phyloP scores from a whole-genome alignment of 2,888 invertebrate species.

The Sipunculus nudus region DNA sequence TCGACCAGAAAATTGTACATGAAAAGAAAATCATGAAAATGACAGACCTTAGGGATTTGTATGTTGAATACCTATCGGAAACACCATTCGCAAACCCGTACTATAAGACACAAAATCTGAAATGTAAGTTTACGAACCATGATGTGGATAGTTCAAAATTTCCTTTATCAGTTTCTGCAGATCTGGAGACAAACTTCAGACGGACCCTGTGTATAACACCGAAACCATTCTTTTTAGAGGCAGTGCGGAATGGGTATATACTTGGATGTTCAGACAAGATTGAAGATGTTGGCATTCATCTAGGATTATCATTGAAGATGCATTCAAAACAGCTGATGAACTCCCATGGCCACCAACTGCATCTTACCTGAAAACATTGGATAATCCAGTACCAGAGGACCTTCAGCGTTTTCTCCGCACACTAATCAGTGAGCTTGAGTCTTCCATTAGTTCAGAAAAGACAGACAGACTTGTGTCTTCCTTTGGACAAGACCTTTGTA shows the following conservation, averaged over 20 bases:
- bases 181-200: too few relatives aligned
- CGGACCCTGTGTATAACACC: slow-evolving; percentile 8
- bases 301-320: not conserved
- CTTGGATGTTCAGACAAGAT: not conserved
- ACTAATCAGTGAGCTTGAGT: too few relatives aligned
- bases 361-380: not conserved
- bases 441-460: too few relatives aligned
- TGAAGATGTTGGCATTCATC: not conserved
- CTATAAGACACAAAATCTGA: slow-evolving; percentile 12
- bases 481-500: slow-evolving; percentile 1
- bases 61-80: not conserved
- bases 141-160: not conserved
- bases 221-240: slow-evolving; percentile 1
- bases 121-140: not conserved
- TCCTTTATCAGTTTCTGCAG: too few relatives aligned
- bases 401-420: not conserved
- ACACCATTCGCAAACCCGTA: slow-evolving; percentile 13
- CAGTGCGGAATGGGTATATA: not conserved
- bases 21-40: not conserved
- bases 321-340: not conserved
- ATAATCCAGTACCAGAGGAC: not conserved
- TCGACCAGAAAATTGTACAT: not conserved
- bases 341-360: slow-evolving; percentile 7
- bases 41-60: slow-evolving; percentile 6
- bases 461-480: not conserved